phyloP scores from a whole-genome alignment of 2,113 vertebrate species.

The Festucalex cinctus region DNA sequence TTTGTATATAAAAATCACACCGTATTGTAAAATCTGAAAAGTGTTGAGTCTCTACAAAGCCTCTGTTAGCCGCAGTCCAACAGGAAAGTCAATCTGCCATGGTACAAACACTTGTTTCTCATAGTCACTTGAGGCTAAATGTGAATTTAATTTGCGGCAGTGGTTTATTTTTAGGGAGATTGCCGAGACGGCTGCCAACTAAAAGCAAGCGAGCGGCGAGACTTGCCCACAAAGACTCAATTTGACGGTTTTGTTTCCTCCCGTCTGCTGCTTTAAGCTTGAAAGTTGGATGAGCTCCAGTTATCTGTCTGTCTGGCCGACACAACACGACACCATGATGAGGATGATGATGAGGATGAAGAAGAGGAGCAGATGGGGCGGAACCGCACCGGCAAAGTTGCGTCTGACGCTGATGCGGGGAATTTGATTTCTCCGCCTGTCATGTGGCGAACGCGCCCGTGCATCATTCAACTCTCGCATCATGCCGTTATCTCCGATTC shows the following conservation, averaged over 20 bases:
- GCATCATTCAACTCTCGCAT: slow-evolving; percentile 49
- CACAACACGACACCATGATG: not conserved
- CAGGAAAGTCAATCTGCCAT: no score
- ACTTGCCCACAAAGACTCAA: not conserved
- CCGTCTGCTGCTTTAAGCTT: slow-evolving; percentile 7
- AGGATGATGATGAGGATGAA: not conserved
- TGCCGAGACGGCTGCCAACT: not conserved
- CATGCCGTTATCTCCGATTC: slow-evolving; percentile 11
- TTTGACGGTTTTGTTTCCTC: not conserved
- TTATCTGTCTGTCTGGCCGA: slow-evolving; percentile 14
- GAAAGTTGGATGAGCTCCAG: slow-evolving; percentile 20
- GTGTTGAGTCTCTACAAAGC: no score
- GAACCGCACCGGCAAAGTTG: slow-evolving; percentile 31
- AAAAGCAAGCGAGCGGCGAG: not conserved
- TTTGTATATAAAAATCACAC: no score
- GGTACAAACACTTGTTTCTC: no score
- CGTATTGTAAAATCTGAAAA: no score
- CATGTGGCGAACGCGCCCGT: slow-evolving; percentile 48
- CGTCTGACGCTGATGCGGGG: slow-evolving; percentile 34
- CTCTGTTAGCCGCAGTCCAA: no score
- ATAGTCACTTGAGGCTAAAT: no score
- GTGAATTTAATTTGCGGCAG: no score
- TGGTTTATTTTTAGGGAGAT: no score
- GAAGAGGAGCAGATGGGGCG: slow-evolving; percentile 22
- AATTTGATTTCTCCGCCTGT: slow-evolving; percentile 40